phyloP scores from a whole-genome alignment of 2,113 vertebrate genomes.

The Hiodon alosoides region DNA sequence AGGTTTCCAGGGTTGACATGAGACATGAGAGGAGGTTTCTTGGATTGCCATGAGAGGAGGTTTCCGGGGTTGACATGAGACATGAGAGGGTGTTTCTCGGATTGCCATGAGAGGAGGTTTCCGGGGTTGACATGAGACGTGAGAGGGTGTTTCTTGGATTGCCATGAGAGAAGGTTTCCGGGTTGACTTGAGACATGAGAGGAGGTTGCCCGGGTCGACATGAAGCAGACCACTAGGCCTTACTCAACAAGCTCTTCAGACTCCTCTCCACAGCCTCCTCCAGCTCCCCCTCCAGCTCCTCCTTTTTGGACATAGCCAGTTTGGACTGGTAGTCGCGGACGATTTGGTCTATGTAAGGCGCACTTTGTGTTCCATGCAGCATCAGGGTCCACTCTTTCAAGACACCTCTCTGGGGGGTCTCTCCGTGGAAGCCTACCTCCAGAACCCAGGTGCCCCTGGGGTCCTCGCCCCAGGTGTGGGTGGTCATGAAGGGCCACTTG shows the following conservation, averaged over 20 bases:
- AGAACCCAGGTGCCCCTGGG: conserved; percentile 90
- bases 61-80: conserved; percentile 3
- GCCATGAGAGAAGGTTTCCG: conserved; percentile 39
- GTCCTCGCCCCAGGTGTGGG: conserved; percentile 97
- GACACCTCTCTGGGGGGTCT: conserved; percentile 75
- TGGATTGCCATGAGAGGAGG: conserved; percentile 42
- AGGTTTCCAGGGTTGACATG: too few relatives aligned
- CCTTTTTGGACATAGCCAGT: conserved; percentile 98
- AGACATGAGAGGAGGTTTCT: conserved; percentile 30
- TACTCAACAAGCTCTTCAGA: conserved; percentile 87
- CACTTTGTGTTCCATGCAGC: conserved; percentile 95
- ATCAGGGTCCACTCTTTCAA: conserved; percentile 97
- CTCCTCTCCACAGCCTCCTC: conserved; percentile 95
- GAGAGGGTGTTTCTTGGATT: conserved; percentile 33
- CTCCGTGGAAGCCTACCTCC: conserved; percentile 82
- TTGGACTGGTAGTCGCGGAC: conserved; percentile 98
- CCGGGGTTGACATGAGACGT: conserved; percentile 33
- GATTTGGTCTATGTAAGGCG: conserved; percentile 97
- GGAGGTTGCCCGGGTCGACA: conserved; percentile 43
- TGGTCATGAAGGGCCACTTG: conserved; percentile 99
- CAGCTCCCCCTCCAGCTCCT: conserved; percentile 94
- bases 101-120: conserved; percentile 43
- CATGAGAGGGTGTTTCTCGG: conserved; percentile 33
- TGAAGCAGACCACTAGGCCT: conserved; percentile 71
- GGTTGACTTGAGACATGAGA: conserved; percentile 33